Percentiles rank a stretch among this genome's conserved stretches.
phyloP scores from a whole-genome alignment of 2,888 invertebrate genomes.

The Auanema freiburgensis region DNA sequence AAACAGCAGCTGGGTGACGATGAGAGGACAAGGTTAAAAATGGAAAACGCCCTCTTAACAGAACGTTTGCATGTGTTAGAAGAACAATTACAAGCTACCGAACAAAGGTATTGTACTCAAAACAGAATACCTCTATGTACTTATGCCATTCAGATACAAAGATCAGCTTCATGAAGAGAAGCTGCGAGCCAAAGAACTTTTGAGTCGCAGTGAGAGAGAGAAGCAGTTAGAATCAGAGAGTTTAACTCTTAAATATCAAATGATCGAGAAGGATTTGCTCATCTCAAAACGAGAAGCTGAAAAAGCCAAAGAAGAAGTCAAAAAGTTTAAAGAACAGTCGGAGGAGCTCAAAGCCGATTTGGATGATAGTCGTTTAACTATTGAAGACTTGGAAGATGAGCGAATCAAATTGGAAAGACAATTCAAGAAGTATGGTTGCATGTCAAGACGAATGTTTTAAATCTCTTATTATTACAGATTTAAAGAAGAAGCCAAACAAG shows the following conservation, averaged over 20 bases:
- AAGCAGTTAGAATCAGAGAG: conserved; percentile 57
- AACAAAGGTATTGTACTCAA: conserved; percentile 40
- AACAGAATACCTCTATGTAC: background rate
- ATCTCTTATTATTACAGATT: conserved; percentile 23
- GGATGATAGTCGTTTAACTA: conserved; percentile 38
- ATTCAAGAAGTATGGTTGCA: conserved; percentile 42
- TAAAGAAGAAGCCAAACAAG: conserved; percentile 53
- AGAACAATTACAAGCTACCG: conserved; percentile 52
- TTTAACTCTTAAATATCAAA: conserved; percentile 44
- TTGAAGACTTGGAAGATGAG: conserved; percentile 50
- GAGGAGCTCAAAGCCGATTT: conserved; percentile 45
- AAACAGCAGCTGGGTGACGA: conserved; percentile 48
- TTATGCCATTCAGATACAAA: conserved; percentile 32
- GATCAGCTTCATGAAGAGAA: conserved; percentile 58
- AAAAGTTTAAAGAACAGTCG: conserved; percentile 33
- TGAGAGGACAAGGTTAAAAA: conserved; percentile 52
- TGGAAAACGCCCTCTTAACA: conserved; percentile 61
- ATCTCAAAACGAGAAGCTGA: conserved; percentile 41
- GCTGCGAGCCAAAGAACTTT: conserved; percentile 41
- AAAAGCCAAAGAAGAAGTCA: conserved; percentile 35
- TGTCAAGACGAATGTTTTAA: background rate
- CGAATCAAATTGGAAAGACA: conserved; percentile 45
- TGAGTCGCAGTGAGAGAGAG: conserved; percentile 52
- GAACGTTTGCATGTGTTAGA: conserved; percentile 59
- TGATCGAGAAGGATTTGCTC: conserved; percentile 50